Evolutionary conservation across 2,797 vertebrate genomes (phyloP).

Genomic region (Lacerta viridis): DNA sequence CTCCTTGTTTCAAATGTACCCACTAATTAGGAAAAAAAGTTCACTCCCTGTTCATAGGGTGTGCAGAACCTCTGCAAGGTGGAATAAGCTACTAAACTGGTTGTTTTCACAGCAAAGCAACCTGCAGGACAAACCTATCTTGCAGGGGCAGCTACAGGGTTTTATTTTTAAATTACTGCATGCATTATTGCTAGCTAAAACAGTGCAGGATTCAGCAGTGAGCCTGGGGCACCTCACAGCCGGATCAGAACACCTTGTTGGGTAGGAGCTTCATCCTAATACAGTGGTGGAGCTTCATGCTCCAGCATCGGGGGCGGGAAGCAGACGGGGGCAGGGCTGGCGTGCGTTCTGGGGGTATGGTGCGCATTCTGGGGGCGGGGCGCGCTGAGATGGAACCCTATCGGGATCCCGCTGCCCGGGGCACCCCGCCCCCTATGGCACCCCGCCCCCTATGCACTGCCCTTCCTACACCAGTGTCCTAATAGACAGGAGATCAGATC

Average conservation of each 20-base stretch:
- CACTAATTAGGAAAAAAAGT: slow-evolving; percentile 64
- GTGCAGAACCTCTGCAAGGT: slow-evolving; percentile 54
- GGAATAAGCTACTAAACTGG: slow-evolving; percentile 60
- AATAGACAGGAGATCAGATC: slow-evolving; percentile 73
- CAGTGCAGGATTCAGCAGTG: slow-evolving; percentile 65
- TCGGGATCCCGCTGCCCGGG: too few relatives aligned
- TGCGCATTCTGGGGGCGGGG: too few relatives aligned
- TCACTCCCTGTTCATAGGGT: slow-evolving; percentile 54
- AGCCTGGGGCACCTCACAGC: slow-evolving; percentile 56
- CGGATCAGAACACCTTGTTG: slow-evolving; percentile 68
- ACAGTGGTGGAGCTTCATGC: neutral
- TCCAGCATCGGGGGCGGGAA: too few relatives aligned
- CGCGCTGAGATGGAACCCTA: too few relatives aligned
- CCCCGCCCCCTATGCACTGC: too few relatives aligned
- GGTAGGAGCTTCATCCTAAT: slow-evolving; percentile 71
- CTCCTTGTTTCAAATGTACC: slow-evolving; percentile 60
- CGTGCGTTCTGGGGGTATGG: too few relatives aligned
- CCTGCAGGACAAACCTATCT: slow-evolving; percentile 53
- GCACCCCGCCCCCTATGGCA: too few relatives aligned
- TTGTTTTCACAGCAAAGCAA: slow-evolving; percentile 57
- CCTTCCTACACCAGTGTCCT: slow-evolving; percentile 28
- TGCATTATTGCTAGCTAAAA: slow-evolving; percentile 64
- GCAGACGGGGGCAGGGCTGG: too few relatives aligned
- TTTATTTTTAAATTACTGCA: slow-evolving; percentile 61
- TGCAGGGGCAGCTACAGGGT: slow-evolving; percentile 46